Base-by-base conservation (phyloP, 2,113 vertebrate species). In the Peucedramus taeniatus region DNA sequence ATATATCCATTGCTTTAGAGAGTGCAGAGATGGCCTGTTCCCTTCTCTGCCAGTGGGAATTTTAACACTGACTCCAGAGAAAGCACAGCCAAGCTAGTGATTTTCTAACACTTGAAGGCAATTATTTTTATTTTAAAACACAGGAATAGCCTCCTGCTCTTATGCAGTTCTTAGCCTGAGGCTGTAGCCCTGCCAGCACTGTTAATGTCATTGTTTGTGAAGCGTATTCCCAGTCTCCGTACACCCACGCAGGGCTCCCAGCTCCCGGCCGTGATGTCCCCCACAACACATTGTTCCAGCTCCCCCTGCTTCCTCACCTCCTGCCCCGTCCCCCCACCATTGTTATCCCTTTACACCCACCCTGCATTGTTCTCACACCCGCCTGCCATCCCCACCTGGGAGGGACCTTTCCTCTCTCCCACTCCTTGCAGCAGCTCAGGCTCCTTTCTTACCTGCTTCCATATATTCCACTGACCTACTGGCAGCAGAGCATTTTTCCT, bases 241-340 rank as follows among this genome's bases (percentile, higher is more conserved):
- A 96, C 96, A 94, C 97, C 96, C 96, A 95, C 97, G 76, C 93
- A 91, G 60, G 74, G 24, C 86, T 90, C 79, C 90, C 87, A 77
- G 47, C 94, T 93, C 96, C 63, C 22, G n/a, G 86, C 92, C 7
- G 10, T 23, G 28, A 81, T 94, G 96, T 94, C 90, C 30, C 86
- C 60, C 87, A 82, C 24, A 3, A 77, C 30, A 28, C 89, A 96
- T 96, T 97, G 95, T 98, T 98, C 96, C 97, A 96, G 95, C 71
- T 94, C 93, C 94, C 95, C 95, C 80, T 59, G 64, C 72, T 97
- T 97, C 93, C 97, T 98, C 33, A 1, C 76, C 95, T 81, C 87
- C 91, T 44, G 5, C 90, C 95, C 86, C 22, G 19, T 87, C 74
- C 81, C 74, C 59, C 68, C 56, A 74, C 81, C 61, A 94, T 85